Conservation (phyloP, 1,140 invertebrate genomes). For the Chironomus tepperi region DNA sequence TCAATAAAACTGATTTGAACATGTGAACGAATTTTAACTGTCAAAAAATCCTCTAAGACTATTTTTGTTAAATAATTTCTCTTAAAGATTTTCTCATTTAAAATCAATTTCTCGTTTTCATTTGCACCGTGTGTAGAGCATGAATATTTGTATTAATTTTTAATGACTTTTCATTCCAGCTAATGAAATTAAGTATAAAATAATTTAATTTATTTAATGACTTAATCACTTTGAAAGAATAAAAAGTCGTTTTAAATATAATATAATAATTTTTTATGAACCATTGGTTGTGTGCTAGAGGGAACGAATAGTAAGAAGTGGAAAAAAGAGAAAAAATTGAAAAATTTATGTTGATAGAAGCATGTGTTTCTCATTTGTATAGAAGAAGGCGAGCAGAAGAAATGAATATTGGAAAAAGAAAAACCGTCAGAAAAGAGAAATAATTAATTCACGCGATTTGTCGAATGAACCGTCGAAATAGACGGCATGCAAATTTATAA, state of each 20-base stretch:
- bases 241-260: background rate
- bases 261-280: slow-evolving; percentile 7
- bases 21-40: background rate
- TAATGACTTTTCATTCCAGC: background rate
- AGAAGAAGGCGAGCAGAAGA: background rate
- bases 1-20: background rate
- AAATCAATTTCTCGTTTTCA: background rate
- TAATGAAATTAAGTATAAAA: slow-evolving; percentile 10
- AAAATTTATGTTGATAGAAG: slow-evolving; percentile 3
- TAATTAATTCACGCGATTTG: slow-evolving; percentile 8
- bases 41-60: background rate
- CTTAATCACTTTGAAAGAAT: background rate
- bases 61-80: no score
- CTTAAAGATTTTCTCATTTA: background rate
- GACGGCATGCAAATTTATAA: background rate
- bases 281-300: background rate
- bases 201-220: background rate
- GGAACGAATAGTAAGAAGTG: background rate
- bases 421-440: no score
- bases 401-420: background rate
- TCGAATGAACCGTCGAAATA: background rate
- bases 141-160: background rate
- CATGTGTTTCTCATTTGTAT: slow-evolving; percentile 8
- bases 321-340: background rate
- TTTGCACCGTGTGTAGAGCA: background rate